Conservation (phyloP, 2,113 vertebrate genomes). For the Muntiacus reevesi region DNA sequence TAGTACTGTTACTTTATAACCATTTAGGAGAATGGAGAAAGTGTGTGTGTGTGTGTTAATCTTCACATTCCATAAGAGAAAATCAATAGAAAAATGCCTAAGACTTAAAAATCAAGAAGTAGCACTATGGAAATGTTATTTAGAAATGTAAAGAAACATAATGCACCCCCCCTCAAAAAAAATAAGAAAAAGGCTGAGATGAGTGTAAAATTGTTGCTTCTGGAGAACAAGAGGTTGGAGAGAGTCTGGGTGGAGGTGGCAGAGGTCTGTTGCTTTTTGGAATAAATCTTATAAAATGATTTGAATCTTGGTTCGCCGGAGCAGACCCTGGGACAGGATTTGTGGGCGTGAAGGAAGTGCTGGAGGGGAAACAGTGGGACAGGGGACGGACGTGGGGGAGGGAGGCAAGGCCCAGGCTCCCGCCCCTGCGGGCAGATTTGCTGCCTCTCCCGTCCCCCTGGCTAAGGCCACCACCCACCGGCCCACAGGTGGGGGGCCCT, state of each 20-base stretch:
- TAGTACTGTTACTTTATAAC: background rate
- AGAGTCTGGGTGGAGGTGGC: background rate
- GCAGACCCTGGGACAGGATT: background rate
- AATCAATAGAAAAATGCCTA: background rate
- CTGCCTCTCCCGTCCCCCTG: fast-evolving
- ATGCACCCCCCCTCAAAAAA: background rate
- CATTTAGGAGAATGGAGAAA: background rate
- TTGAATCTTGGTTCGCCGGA: background rate
- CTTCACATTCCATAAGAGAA: background rate
- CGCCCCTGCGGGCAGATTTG: background rate
- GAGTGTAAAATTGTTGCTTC: background rate
- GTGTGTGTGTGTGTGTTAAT: background rate
- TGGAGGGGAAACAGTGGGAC: too few relatives aligned
- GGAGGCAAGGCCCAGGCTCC: background rate
- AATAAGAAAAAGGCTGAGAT: background rate
- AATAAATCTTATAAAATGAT: background rate
- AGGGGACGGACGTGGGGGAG: fast-evolving
- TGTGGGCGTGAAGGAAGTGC: background rate
- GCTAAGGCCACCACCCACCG: background rate
- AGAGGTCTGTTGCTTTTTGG: background rate
- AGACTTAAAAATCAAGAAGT: background rate
- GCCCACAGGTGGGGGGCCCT: background rate
- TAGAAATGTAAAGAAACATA: background rate
- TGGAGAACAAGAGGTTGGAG: background rate
- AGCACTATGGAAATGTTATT: background rate